phyloP scores from a whole-genome alignment of 2,888 invertebrate genomes.

The Synanthedon formicaeformis region DNA sequence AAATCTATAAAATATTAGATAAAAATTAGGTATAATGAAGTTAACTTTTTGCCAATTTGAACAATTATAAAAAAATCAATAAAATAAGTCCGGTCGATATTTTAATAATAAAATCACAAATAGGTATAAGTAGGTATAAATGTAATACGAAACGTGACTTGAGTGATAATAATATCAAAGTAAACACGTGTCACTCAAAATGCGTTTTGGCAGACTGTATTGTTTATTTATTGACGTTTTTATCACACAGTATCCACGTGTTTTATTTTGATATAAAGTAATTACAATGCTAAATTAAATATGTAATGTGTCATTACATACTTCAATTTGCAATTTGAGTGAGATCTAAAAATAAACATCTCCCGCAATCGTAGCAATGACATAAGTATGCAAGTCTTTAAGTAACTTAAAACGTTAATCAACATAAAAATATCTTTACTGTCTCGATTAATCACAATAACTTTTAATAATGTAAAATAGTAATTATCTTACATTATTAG shows the following conservation, averaged over 20 bases:
- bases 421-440: no score
- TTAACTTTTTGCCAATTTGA: no score
- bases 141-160: neutral
- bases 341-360: neutral
- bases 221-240: conserved; percentile 25
- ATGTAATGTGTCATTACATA: neutral
- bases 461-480: no score
- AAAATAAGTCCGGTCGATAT: no score
- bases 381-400: neutral
- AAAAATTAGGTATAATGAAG: no score
- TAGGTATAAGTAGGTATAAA: neutral
- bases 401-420: no score
- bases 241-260: conserved; percentile 8
- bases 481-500: no score
- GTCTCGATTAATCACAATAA: no score
- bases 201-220: conserved; percentile 31
- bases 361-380: neutral
- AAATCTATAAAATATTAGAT: no score
- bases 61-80: no score
- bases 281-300: conserved; percentile 2
- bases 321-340: neutral
- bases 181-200: conserved; percentile 4
- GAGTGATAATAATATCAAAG: conserved; percentile 2
- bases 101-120: no score
- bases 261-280: conserved; percentile 6